Base-by-base conservation (phyloP, 2,888 invertebrate species). In the Allophyes oxyacanthae region DNA sequence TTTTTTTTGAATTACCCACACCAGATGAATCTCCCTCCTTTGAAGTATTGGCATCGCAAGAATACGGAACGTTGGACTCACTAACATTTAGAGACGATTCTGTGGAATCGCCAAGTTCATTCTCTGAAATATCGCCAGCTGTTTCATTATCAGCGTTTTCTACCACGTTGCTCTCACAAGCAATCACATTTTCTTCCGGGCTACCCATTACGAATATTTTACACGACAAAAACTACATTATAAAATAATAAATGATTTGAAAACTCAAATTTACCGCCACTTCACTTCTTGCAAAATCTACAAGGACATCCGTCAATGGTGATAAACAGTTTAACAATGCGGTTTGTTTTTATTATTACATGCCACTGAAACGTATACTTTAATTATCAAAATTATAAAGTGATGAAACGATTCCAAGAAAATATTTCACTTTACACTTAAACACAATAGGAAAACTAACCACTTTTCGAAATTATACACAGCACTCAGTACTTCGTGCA, bases 251-350 rank as follows among this genome's bases (percentile, higher is more conserved):
- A 75, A 75, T 57, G 78, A 84, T 82, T 73, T 67, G 72, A 79
- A 82, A 88, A 90, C 81, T 92, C 79, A 86, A 93, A 94, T 91
- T 93, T 94, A 85, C 92, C 94, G 94, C 94, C 93, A 91, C 88
- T 87, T 75, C 76, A 82, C 78, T 83, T 88, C 85, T 91, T 88
- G 89, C 89, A 88, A 92, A 91, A 89, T 88, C 85, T 85, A 90
- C 91, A 92, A 91, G 91, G 91, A 91, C 91, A 91, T 92, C 92
- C 91, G 93, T 91, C 92, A 92, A 90, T 88, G 81, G 88, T 87
- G 91, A 87, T 92, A 93, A 92, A 92, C 92, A 92, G 92, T 91
- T 89, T 90, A 89, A 81, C 85, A 89, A 89, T 84, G 84, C 82
- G 85, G 83, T 87, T 84, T 85, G 84, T 83, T 83, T 78, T 75